These are phyloP conservation scores for Macrotus californicus DNA, from an alignment of 2,113 vertebrate species.

Conservation along the genomic window DNA sequence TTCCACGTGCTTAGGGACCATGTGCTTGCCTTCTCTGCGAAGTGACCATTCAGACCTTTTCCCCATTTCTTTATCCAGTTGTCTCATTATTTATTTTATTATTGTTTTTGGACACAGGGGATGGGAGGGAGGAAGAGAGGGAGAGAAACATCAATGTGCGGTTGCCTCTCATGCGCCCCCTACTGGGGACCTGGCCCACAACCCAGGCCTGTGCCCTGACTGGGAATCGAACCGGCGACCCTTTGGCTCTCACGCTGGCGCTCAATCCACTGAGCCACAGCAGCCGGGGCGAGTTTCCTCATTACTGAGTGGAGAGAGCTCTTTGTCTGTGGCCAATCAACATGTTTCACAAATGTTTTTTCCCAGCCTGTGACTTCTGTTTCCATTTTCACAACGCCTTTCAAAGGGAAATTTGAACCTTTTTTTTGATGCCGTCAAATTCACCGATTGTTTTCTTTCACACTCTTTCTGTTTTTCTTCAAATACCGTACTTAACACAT, in stretches of 20 bases:
- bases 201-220: too few relatives aligned
- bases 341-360: background rate
- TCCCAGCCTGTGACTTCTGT: too few relatives aligned
- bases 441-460: background rate
- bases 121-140: too few relatives aligned
- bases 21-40: background rate
- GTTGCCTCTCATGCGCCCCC: too few relatives aligned
- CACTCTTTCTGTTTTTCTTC: background rate
- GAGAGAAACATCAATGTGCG: too few relatives aligned
- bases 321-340: background rate
- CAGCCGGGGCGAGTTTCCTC: background rate
- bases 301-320: background rate
- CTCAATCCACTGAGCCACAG: too few relatives aligned
- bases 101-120: too few relatives aligned
- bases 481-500: background rate
- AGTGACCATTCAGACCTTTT: too few relatives aligned
- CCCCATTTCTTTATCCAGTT: too few relatives aligned
- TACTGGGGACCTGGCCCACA: too few relatives aligned
- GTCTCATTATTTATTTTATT: background rate
- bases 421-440: background rate
- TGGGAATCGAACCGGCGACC: too few relatives aligned
- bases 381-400: background rate
- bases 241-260: too few relatives aligned
- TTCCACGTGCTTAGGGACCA: accelerated
- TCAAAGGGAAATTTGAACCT: background rate